Percentiles rank a stretch among this genome's conserved stretches.
Evolutionary conservation across 2,888 invertebrate genomes (phyloP).

Genomic region (Lasiommata megera): DNA sequence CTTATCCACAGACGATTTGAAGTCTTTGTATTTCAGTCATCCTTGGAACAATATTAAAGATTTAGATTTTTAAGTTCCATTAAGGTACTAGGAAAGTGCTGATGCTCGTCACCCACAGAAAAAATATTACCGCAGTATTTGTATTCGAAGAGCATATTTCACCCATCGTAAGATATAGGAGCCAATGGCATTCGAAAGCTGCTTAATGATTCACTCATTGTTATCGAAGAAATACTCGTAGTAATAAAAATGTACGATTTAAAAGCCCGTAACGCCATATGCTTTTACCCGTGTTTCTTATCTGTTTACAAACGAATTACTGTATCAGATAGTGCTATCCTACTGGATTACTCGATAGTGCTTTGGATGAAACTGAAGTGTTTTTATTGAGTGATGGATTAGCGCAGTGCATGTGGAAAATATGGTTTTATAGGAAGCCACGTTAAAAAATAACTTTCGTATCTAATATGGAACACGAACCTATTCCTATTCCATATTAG

Average conservation of each 20-base stretch:
- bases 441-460: not conserved
- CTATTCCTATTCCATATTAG: no score
- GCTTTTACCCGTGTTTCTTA: slow-evolving; percentile 19
- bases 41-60: no score
- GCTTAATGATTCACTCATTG: slow-evolving; percentile 15
- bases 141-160: not conserved
- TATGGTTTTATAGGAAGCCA: not conserved
- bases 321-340: slow-evolving; percentile 23
- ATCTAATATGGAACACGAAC: no score
- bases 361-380: slow-evolving; percentile 14
- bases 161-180: not conserved
- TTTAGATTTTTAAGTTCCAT: no score
- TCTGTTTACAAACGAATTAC: slow-evolving; percentile 26
- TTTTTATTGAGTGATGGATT: slow-evolving; percentile 17
- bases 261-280: slow-evolving; percentile 22
- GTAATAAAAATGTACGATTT: slow-evolving; percentile 16
- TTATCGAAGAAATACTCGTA: slow-evolving; percentile 14
- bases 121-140: no score
- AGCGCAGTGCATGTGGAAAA: not conserved
- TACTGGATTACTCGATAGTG: slow-evolving; percentile 17
- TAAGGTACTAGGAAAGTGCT: no score
- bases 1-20: no score
- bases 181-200: not conserved
- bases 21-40: no score
- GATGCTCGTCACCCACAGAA: no score